Base-by-base conservation (phyloP, 2,797 vertebrate genomes). In the Nothura maculosa region DNA sequence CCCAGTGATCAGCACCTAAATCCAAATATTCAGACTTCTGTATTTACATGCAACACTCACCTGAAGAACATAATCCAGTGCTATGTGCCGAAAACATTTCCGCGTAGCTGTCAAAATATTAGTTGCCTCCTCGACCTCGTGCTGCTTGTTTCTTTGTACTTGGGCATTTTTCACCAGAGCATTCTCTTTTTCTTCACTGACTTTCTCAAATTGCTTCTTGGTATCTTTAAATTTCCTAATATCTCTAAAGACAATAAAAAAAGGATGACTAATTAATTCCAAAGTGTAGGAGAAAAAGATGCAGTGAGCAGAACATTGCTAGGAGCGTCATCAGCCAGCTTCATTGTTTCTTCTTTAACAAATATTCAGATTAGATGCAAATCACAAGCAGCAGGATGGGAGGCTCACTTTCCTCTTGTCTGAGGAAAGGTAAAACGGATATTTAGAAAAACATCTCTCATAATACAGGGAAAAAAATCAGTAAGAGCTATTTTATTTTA, bases 161-260 rank as follows among this genome's bases (percentile, higher is more conserved):
- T 99, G 99, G 21, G 99, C 99, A 11, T 99, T 99, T 96, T 99
- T 99, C 45, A 98, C 98, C 38, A 99, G 96, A 4, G 99, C 99
- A 2, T 98, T 98, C 90, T 99, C 99, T 96, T 99, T 99, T 94
- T 99, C 99, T 95, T 99, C 99, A 18, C 99, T 99, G 93, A 99
- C 99, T 97, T 99, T 99, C 97, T 99, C 99, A 96, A 99, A 99
- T 40, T 99, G 99, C 89, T 99, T 99, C 97, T 99, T 99, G 43
- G 99, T 98, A 93, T 99, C 99, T 98, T 99, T 99, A 93, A 99
- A 99, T 97, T 98, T 99, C 68, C 99, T 98, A 70, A 99, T 97
- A 97, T 99, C 99, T 94, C 99, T 99, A 95, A 48, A 89, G 87
- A 55, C 54, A 55, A 55, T n/a, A 81, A 86, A 89, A 93, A 93